These are phyloP conservation scores for Sylvietta virens DNA, from an alignment of 2,113 vertebrate species.

Conservation along the genomic window DNA sequence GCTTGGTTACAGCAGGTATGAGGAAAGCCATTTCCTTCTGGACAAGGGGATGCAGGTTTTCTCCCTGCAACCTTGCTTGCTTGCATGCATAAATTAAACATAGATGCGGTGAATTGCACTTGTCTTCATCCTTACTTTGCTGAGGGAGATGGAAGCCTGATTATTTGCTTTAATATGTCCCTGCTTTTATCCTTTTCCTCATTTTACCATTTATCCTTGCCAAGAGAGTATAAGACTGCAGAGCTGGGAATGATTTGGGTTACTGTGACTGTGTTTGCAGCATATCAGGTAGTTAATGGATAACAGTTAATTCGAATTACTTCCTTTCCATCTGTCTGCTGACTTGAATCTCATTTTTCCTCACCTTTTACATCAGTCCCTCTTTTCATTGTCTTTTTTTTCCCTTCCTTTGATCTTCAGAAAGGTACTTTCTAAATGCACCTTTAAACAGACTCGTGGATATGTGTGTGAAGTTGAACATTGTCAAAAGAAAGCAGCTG, in stretches of 20 bases:
- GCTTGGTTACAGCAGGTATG: background rate
- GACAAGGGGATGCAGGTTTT: background rate
- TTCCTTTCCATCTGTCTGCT: background rate
- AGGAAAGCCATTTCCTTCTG: background rate
- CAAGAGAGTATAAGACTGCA: background rate
- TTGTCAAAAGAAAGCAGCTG: background rate
- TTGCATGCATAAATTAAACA: background rate
- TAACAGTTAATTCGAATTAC: background rate
- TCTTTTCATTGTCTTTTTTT: background rate
- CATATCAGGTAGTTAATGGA: background rate
- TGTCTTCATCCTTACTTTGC: background rate
- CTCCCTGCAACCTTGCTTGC: background rate
- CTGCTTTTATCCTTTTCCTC: background rate
- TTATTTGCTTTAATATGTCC: background rate
- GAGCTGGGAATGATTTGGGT: background rate
- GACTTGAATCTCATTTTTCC: background rate
- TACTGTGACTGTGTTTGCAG: background rate
- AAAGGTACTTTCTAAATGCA: background rate
- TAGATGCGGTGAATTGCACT: background rate
- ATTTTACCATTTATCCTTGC: background rate
- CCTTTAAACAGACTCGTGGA: background rate
- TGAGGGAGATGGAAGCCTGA: background rate
- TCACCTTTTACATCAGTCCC: background rate
- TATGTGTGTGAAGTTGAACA: background rate
- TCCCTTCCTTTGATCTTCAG: background rate